phyloP scores from a whole-genome alignment of 2,888 invertebrate genomes.

The Eupithecia subumbrata region DNA sequence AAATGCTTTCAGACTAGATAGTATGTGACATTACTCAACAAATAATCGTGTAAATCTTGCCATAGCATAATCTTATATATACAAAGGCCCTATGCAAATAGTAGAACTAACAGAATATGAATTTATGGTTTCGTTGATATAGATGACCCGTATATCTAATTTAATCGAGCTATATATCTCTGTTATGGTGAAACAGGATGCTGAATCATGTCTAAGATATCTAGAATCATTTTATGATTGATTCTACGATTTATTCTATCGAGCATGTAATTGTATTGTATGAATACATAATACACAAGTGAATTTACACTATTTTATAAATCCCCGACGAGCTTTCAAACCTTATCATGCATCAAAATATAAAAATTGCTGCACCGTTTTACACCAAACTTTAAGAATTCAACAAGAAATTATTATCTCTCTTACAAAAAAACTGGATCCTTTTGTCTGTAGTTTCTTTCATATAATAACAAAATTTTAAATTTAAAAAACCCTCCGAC shows the following conservation, averaged over 20 bases:
- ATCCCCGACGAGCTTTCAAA: not conserved
- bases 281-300: not conserved
- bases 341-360: not conserved
- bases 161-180: not conserved
- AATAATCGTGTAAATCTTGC: not conserved
- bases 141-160: not conserved
- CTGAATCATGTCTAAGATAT: not conserved
- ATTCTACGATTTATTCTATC: not conserved
- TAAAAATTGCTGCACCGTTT: not conserved
- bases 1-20: not conserved
- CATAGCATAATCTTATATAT: not conserved
- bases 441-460: not conserved
- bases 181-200: too few species aligned
- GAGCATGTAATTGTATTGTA: not conserved
- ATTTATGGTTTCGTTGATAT: slow-evolving; percentile 20
- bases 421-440: too few species aligned
- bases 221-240: not conserved
- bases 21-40: not conserved
- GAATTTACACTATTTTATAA: not conserved
- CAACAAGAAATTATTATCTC: not conserved
- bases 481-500: too few species aligned
- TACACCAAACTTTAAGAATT: not conserved
- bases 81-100: slow-evolving; percentile 5
- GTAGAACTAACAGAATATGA: slow-evolving; percentile 1
- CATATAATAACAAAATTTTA: too few species aligned